These are phyloP conservation scores for Caenorhabditis imperialis DNA, from an alignment of 2,888 invertebrate genomes.

Conservation along the genomic window DNA sequence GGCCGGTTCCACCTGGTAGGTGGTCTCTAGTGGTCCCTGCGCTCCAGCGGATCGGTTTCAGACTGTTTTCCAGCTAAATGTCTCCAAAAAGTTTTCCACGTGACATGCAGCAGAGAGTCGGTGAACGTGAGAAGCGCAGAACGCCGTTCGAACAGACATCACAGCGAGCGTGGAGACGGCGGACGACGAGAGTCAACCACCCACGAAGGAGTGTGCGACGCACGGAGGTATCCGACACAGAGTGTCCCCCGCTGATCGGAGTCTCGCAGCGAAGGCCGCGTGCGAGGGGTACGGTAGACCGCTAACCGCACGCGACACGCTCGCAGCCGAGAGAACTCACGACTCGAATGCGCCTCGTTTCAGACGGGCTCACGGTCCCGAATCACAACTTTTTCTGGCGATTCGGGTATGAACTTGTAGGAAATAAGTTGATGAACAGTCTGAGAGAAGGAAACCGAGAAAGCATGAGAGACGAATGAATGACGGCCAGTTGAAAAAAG, in stretches of 20 bases:
- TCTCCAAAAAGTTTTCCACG: conserved; percentile 36
- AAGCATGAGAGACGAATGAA: conserved; percentile 4
- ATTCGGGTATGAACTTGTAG: conserved; percentile 16
- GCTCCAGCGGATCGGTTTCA: conserved; percentile 6
- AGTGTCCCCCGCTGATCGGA: conserved; percentile 14
- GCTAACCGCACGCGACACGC: conserved; percentile 52
- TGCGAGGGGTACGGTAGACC: conserved; percentile 36
- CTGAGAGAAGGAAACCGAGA: conserved; percentile 1
- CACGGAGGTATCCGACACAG: conserved; percentile 12
- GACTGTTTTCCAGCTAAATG: conserved; percentile 20
- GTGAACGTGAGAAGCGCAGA: conserved; percentile 52
- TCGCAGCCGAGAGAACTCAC: conserved; percentile 25
- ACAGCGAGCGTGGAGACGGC: conserved; percentile 20
- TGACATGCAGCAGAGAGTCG: conserved; percentile 19
- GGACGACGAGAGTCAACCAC: conserved; percentile 26
- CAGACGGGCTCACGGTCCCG: neutral
- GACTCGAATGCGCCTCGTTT: conserved; percentile 1
- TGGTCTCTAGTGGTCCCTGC: conserved; percentile 8
- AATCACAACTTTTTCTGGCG: neutral
- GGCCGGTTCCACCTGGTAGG: neutral
- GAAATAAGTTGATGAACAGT: conserved; percentile 16
- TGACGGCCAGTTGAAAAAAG: neutral
- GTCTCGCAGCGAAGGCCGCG: conserved; percentile 45
- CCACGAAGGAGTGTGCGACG: conserved; percentile 5
- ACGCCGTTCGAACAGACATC: conserved; percentile 40